phyloP scores from a whole-genome alignment of 2,113 vertebrate genomes.

The Suncus etruscus region DNA sequence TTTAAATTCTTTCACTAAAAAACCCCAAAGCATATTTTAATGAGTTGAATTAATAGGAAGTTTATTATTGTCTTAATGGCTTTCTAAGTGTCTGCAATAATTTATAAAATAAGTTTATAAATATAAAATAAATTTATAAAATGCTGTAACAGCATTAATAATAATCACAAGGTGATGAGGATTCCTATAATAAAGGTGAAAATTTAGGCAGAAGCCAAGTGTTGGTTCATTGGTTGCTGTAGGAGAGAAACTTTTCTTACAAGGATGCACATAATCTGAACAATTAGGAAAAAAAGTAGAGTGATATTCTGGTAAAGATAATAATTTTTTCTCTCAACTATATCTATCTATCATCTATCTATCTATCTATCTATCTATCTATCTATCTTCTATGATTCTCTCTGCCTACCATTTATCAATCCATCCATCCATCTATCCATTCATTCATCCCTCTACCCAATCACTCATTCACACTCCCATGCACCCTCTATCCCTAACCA shows the following conservation, averaged over 20 bases:
- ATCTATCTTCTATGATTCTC: background rate
- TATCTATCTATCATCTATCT: no score
- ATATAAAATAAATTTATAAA: slow-evolving; percentile 2
- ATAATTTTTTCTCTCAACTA: background rate
- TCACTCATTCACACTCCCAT: no score
- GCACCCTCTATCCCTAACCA: no score
- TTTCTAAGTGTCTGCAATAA: slow-evolving; percentile 6
- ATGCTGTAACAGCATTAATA: background rate
- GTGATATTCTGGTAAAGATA: background rate
- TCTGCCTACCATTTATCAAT: no score
- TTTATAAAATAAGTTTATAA: background rate
- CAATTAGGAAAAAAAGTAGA: background rate
- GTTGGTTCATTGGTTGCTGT: no score
- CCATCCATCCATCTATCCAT: no score
- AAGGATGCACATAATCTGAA: background rate
- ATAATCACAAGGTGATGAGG: background rate
- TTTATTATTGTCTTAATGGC: background rate
- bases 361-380: no score
- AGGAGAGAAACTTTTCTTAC: background rate
- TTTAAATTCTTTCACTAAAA: no score
- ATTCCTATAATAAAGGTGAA: background rate
- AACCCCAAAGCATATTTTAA: background rate
- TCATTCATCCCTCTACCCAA: no score
- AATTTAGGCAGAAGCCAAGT: no score
- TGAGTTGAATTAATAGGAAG: background rate